Base-by-base conservation (phyloP, 2,888 invertebrate species). In the Schrankia costaestrigalis region DNA sequence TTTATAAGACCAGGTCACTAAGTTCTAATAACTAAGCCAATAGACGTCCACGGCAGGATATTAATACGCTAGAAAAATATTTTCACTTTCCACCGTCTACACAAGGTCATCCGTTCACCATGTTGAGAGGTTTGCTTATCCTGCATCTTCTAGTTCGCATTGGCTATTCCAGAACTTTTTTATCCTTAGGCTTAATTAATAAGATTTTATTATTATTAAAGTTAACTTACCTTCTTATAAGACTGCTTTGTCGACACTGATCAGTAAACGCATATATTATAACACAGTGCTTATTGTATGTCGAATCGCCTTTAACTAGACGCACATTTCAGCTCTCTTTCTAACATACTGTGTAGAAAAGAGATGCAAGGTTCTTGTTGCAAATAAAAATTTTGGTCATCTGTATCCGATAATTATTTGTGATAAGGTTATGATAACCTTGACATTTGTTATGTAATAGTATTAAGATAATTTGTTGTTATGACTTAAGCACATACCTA, bases 231-330 rank as follows among this genome's bases (percentile, higher is more conserved):
- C 51, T 42, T 44, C 32, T 31, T 9, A n/a, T 28, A 8, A 29
- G 33, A 23, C 35, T 13, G 43, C 41, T 57, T 26, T 31, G 35
- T 42, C 26, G 34, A 40, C 26, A 56, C 56, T 56, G 36, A 57
- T 38, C 14, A n/a, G 31, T 10, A 43, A 38, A 28, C 23, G 33
- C 24, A 35, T 39, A 24, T 36, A 55, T 37, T 15, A 36, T 19
- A 33, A 25, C 28, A 27, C 14, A 19, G 24, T 13, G 17, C 18
- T 23, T 9, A 17, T 25, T 33, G 18, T 30, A 14, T 43, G 28
- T 35, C 43, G 27, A 26, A 24, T 9, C 21, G 9, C 17, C 11
- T 14, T 29, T 18, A 34, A 30, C n/a, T 6, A 18, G 12, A n/a
- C 11, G 7, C 14, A 11, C 15, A 15, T 17, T 22, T 9, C 24